Base-by-base conservation (phyloP, 2,113 vertebrate genomes). In the Arothron firmamentum region DNA sequence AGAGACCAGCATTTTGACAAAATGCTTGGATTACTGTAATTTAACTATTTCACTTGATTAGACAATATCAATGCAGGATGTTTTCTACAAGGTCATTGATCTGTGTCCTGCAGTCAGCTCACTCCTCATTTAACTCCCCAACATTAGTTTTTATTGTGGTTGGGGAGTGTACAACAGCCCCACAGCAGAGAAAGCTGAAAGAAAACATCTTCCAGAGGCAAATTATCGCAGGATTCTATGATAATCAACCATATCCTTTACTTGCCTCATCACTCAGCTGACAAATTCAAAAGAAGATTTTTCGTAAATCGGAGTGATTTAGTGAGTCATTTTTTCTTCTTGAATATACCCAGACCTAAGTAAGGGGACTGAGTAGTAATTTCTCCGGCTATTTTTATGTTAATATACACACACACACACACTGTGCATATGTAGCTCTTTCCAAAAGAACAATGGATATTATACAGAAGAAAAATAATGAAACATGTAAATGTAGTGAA, bases 41-140 rank as follows among this genome's bases (percentile, higher is more conserved):
- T 96, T 96, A 93, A 97, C 95, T 98, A 98, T 98, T 97, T 94
- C 93, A 91, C 89, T 86, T 93, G 96, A 97, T 98, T 98, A 97
- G 91, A 94, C 91, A 93, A 95, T 96, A 97, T 97, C 97, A 98
- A 96, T 94, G 95, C 95, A 96, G 96, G 94, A 93, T 96, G 95
- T 97, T 97, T 95, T 94, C 94, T 95, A 91, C 84, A 88, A 93
- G 95, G 95, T 93, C 94, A 93, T 88, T 92, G 93, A 94, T 94
- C 94, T 92, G 70, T 63, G 89, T 90, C 92, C 54, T 64, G 49
- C 45, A 52, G 51, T 59, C 45, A 28, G 20, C 59, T 18, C 13
- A 65, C 34, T 48, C 57, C 21, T 50, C 19, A 65, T 68, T 61
- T 59, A 55, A 19, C 60, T 56, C 38, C 19, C 38, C 55, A 62